These are phyloP conservation scores for Nipponacmea schrenckii DNA, from an alignment of 2,888 invertebrate species.

Conservation along the genomic window DNA sequence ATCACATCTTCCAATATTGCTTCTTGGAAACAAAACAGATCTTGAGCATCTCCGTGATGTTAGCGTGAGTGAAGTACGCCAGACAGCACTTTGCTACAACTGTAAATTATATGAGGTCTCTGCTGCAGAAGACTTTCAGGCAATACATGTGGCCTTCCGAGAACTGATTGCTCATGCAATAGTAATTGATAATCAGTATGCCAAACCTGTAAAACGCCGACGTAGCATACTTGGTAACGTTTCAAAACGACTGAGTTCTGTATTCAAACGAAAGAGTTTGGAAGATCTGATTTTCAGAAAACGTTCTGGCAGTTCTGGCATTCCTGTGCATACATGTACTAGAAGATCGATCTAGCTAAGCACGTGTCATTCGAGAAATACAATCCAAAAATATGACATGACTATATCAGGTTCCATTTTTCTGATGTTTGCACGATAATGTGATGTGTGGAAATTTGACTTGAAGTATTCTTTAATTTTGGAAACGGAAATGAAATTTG, in stretches of 20 bases:
- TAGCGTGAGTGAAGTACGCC: slow-evolving; percentile 73
- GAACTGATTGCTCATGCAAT: slow-evolving; percentile 30
- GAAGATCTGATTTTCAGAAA: slow-evolving; percentile 23
- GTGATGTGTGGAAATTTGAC: no score
- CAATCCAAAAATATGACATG: no score
- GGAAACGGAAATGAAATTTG: no score
- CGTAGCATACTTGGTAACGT: slow-evolving; percentile 38
- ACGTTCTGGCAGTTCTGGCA: slow-evolving; percentile 4
- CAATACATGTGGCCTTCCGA: slow-evolving; percentile 30
- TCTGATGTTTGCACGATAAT: no score
- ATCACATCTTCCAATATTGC: slow-evolving; percentile 77
- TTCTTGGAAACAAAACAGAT: slow-evolving; percentile 84
- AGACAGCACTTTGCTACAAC: slow-evolving; percentile 28
- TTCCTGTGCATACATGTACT: background rate
- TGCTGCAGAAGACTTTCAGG: slow-evolving; percentile 37
- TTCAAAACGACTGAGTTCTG: slow-evolving; percentile 35
- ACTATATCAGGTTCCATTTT: no score
- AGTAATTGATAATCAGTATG: slow-evolving; percentile 23
- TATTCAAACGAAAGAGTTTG: slow-evolving; percentile 35
- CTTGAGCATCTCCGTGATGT: slow-evolving; percentile 68
- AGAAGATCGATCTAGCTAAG: background rate
- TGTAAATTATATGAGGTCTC: slow-evolving; percentile 42
- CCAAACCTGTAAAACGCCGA: slow-evolving; percentile 31
- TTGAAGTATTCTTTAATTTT: no score
- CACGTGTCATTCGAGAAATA: no score